Conservation (phyloP, 2,888 invertebrate genomes). For the Agrilus biguttatus region DNA sequence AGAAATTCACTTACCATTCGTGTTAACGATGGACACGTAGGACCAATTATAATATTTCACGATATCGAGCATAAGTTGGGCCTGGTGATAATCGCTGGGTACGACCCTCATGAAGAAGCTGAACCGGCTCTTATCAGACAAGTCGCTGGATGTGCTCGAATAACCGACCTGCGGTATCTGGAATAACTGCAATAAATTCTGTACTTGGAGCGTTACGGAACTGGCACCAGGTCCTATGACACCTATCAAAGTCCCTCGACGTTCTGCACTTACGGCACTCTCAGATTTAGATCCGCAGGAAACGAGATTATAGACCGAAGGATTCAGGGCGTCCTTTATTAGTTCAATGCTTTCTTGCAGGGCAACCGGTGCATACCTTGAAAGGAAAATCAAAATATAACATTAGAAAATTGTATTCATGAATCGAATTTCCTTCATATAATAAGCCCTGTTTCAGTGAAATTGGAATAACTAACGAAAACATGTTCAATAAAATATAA, state of each 20-base stretch:
- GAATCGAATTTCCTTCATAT: too few species aligned
- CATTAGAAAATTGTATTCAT: not conserved
- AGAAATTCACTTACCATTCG: conserved; percentile 44
- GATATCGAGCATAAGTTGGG: conserved; percentile 55
- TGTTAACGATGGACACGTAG: conserved; percentile 61
- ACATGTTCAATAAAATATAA: too few species aligned
- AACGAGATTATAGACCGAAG: conserved; percentile 17
- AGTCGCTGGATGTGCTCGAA: conserved; percentile 60
- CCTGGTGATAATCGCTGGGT: conserved; percentile 65
- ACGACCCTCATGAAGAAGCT: conserved; percentile 66
- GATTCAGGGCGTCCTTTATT: conserved; percentile 51
- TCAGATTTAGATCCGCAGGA: conserved; percentile 6
- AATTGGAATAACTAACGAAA: too few species aligned
- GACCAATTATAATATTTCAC: conserved; percentile 60
- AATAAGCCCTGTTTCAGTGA: too few species aligned
- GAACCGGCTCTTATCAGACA: conserved; percentile 60
- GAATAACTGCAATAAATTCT: conserved; percentile 60
- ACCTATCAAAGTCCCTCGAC: conserved; percentile 41
- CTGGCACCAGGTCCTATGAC: conserved; percentile 64
- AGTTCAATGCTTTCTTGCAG: conserved; percentile 64
- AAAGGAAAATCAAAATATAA: not conserved
- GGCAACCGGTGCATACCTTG: conserved; percentile 53
- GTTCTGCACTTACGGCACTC: conserved; percentile 1
- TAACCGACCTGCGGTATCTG: conserved; percentile 57
- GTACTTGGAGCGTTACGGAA: conserved; percentile 56